Conservation (phyloP, 2,797 vertebrate genomes). For the Spinus olivaceus region DNA sequence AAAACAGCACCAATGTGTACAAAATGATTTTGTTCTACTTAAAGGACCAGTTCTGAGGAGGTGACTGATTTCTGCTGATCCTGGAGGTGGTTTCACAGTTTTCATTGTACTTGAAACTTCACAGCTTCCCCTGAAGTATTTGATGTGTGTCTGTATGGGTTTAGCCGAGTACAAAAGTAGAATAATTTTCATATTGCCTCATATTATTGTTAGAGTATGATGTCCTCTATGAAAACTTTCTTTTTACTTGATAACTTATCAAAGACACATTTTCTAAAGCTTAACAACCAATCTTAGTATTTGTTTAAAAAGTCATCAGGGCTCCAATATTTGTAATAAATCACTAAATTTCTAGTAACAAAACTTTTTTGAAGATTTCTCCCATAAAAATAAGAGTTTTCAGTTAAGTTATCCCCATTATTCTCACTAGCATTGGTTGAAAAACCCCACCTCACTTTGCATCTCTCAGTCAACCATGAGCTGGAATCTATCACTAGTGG, state of each 20-base stretch:
- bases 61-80: conserved; percentile 63
- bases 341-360: background rate
- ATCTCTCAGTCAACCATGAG: background rate
- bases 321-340: background rate
- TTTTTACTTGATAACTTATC: background rate
- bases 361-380: background rate
- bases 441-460: background rate
- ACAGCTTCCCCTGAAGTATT: conserved; percentile 56
- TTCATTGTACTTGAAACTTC: conserved; percentile 70
- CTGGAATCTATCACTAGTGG: background rate
- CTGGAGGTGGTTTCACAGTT: conserved; percentile 68
- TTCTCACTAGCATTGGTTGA: background rate
- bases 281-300: background rate
- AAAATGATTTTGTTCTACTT: conserved; percentile 52
- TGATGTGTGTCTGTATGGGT: background rate
- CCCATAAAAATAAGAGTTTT: background rate
- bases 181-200: conserved; percentile 46
- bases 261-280: background rate
- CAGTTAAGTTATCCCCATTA: background rate
- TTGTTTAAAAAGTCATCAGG: background rate
- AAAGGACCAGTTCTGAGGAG: conserved; percentile 34
- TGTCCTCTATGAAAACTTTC: background rate
- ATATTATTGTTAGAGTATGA: conserved; percentile 11
- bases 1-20: background rate
- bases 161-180: conserved; percentile 44